These are phyloP conservation scores for Bemisia tabaci DNA, from an alignment of 1,140 invertebrate genomes.

Conservation along the genomic window DNA sequence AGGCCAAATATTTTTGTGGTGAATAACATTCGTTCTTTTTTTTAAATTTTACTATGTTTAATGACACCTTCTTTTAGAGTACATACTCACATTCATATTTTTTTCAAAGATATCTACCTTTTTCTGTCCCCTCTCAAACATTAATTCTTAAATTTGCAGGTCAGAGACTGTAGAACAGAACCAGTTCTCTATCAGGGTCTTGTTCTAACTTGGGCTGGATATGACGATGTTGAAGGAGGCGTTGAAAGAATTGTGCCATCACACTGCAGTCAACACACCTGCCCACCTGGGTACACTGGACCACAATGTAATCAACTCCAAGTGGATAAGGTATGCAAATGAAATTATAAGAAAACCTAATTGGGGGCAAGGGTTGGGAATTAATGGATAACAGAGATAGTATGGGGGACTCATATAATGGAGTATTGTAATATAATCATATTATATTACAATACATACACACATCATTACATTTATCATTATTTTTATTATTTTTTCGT, in stretches of 20 bases:
- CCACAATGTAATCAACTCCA: conserved; percentile 68
- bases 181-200: conserved; percentile 77
- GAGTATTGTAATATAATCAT: too few species aligned
- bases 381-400: too few species aligned
- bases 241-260: conserved; percentile 85
- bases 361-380: too few species aligned
- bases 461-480: too few species aligned
- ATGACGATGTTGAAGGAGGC: conserved; percentile 75
- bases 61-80: too few species aligned
- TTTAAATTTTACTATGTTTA: too few species aligned
- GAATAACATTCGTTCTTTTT: not conserved
- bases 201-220: conserved; percentile 82
- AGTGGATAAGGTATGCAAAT: conserved; percentile 53
- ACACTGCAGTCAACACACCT: conserved; percentile 73
- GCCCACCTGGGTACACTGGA: conserved; percentile 70
- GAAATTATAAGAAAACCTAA: too few species aligned
- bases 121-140: conserved; percentile 10
- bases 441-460: too few species aligned
- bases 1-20: not conserved
- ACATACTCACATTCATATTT: too few species aligned
- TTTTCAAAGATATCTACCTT: too few species aligned
- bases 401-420: too few species aligned
- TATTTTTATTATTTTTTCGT: too few species aligned
- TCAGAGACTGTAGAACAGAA: conserved; percentile 73
- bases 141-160: conserved; percentile 21